Evolutionary conservation across 2,797 vertebrate genomes (phyloP), one percentile per base, ranked within the genome.

Genomic region (Pempheris klunzingeri): DNA sequence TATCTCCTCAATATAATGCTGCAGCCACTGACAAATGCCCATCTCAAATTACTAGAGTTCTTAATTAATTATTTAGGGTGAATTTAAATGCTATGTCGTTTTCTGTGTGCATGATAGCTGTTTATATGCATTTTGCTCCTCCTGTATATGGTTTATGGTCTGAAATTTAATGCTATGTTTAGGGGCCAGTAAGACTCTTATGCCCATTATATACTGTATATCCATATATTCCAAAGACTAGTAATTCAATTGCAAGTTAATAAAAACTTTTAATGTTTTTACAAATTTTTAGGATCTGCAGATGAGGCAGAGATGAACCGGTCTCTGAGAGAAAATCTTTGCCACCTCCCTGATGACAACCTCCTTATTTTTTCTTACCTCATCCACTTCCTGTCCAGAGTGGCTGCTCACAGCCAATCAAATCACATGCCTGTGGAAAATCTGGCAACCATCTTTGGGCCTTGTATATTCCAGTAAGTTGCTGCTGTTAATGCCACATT

Each of bases 351-450:
- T 14, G 74, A 82, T 47, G 91, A 92, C 61, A 94, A 93, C 82
- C 88, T 91, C 68, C 84, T 39, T 61, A 86, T 95, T 71, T 84
- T 96, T 58, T 93, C 87, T 67, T 95, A 95, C 91, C 90, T 97
- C 43, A 87, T 91, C 88, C 87, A 90, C 84, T 97, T 97, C 87
- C 84, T 97, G 62, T 84, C 87, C 54, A 94, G 91, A 82, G 94
- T 96, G 66, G 92, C 94, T 1, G 76, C 87, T 22, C 69, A 94
- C 68, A 96, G 94, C 77, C 87, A 94, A 11, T 92, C 84, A 64
- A 96, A 96, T 90, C 93, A 93, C 67, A 97, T 96, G 96, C 94
- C 95, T 39, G 63, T 94, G 79, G 94, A 96, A 89, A 96, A 96
- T 77, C 88, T 96, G 53, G 93, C 95, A 14, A 82, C 92, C 28